These are phyloP conservation scores for Drosophila virilis DNA, from an alignment of 1,140 invertebrate genomes.

Conservation along the genomic window DNA sequence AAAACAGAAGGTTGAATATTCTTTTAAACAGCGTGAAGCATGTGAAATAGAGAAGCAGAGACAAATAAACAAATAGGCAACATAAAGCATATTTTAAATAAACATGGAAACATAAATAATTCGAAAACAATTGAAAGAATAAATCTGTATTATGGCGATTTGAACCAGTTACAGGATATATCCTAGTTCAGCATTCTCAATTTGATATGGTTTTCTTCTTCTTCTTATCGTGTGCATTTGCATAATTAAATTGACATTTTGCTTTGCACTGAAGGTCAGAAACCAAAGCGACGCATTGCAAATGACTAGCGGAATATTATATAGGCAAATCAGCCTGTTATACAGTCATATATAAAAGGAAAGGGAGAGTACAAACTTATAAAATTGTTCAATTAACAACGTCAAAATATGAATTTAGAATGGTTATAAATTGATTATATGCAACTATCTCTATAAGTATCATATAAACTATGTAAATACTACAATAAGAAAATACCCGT, in stretches of 20 bases:
- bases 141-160: neutral
- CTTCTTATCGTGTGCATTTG: constrained; percentile 27
- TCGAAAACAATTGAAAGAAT: too few relatives aligned
- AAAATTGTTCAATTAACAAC: too few relatives aligned
- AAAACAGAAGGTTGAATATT: too few relatives aligned
- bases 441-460: too few relatives aligned
- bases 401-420: too few relatives aligned
- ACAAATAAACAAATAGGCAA: too few relatives aligned
- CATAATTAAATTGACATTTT: constrained; percentile 56
- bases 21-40: neutral
- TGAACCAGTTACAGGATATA: neutral
- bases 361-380: neutral
- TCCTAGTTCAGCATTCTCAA: neutral
- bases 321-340: neutral
- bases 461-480: too few relatives aligned
- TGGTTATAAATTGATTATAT: too few relatives aligned
- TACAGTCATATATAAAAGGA: too few relatives aligned
- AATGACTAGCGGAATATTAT: neutral
- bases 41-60: neutral
- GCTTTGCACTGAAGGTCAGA: constrained; percentile 23
- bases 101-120: too few relatives aligned
- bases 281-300: neutral
- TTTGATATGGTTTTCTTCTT: neutral
- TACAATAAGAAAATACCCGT: too few relatives aligned
- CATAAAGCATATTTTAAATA: neutral